Percentiles rank a stretch among this genome's conserved stretches.
phyloP scores from a whole-genome alignment of 2,113 vertebrate species.

The Prochilodus magdalenae region DNA sequence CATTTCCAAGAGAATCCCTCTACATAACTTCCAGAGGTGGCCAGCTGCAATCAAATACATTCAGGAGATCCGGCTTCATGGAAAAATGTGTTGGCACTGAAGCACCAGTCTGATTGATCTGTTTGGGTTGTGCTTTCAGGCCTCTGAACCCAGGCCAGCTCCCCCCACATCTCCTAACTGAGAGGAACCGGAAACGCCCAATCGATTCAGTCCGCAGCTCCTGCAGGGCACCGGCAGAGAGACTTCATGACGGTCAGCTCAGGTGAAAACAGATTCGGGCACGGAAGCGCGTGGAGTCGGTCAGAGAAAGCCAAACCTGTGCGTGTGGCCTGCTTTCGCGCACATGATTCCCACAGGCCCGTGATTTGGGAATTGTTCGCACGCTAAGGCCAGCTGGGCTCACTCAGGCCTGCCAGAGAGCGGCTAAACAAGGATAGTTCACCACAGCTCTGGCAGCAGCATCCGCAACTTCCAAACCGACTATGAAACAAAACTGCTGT shows the following conservation, averaged over 20 bases:
- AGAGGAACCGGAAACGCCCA: too few species aligned
- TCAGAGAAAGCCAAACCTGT: constrained; percentile 1
- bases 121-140: neutral
- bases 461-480: neutral
- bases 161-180: neutral
- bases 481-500: constrained; percentile 18
- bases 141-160: neutral
- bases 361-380: constrained; percentile 48
- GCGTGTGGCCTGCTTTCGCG: constrained; percentile 36
- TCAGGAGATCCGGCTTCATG: neutral
- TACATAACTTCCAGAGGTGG: neutral
- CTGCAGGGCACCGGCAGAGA: constrained; percentile 13
- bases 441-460: constrained; percentile 29
- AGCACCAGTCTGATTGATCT: constrained; percentile 3
- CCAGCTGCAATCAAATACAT: neutral
- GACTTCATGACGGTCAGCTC: neutral
- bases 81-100: neutral
- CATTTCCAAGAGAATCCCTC: neutral
- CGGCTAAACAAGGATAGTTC: constrained; percentile 50
- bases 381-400: constrained; percentile 57
- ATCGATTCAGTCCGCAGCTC: neutral
- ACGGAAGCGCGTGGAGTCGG: neutral
- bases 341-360: constrained; percentile 38
- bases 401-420: constrained; percentile 49
- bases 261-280: neutral